Percentiles rank a stretch among this genome's conserved stretches.
phyloP scores from a whole-genome alignment of 2,888 invertebrate species.

The Beris morrisii region DNA sequence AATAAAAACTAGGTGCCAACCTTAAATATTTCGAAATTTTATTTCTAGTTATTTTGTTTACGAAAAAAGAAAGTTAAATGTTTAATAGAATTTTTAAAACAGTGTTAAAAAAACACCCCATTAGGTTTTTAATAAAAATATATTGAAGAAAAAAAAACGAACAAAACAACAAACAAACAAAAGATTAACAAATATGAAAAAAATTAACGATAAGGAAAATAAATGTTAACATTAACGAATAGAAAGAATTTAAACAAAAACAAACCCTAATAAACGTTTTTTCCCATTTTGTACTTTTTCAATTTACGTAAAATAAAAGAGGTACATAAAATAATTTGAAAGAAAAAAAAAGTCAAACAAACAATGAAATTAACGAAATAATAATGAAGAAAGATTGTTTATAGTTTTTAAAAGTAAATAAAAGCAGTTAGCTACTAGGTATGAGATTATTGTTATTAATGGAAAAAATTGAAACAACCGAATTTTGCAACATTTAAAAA shows the following conservation, averaged over 20 bases:
- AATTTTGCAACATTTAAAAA: no score
- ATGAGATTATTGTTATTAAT: no score
- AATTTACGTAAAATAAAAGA: constrained; percentile 31
- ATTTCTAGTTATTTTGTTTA: neutral
- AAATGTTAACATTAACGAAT: constrained; percentile 31
- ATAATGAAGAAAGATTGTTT: no score
- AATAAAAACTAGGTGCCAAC: constrained; percentile 30
- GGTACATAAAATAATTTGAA: constrained; percentile 18
- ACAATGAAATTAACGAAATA: no score
- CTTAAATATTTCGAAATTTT: constrained; percentile 15
- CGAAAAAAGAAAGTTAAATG: constrained; percentile 5
- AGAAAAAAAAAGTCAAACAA: no score
- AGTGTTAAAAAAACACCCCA: constrained; percentile 5
- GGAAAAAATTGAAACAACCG: no score
- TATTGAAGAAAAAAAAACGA: constrained; percentile 5
- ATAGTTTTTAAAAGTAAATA: no score
- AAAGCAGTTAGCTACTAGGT: no score
- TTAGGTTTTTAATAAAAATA: constrained; percentile 19
- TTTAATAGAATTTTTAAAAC: constrained; percentile 11
- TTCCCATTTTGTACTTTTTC: constrained; percentile 32
- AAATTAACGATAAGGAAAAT: constrained; percentile 27
- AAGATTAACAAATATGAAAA: constrained; percentile 22
- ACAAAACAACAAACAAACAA: neutral
- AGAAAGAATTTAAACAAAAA: constrained; percentile 30
- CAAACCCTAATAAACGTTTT: constrained; percentile 18